Conservation (phyloP, 2,888 invertebrate genomes). For the Nowickia ferox region DNA sequence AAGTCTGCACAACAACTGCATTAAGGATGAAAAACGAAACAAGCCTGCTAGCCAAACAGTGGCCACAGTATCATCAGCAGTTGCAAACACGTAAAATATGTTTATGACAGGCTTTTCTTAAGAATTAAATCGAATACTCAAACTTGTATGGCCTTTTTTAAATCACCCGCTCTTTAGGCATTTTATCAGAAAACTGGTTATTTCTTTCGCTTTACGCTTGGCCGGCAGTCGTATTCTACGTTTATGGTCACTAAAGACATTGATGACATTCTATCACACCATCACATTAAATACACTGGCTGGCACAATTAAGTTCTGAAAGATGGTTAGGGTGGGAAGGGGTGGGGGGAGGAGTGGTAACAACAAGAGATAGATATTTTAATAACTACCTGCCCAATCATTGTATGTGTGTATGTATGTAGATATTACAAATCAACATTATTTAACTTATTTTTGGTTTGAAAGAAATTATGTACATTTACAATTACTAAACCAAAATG, state of each 20-base stretch:
- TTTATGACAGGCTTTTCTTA: constrained; percentile 67
- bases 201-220: background rate
- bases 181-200: constrained; percentile 30
- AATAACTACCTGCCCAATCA: too few relatives aligned
- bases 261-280: constrained; percentile 59
- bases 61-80: constrained; percentile 33
- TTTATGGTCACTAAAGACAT: constrained; percentile 35
- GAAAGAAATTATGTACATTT: too few relatives aligned
- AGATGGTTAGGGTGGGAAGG: too few relatives aligned
- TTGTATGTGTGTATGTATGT: too few relatives aligned
- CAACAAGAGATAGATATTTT: too few relatives aligned
- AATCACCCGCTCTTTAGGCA: constrained; percentile 45
- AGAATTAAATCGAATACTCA: constrained; percentile 61
- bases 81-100: constrained; percentile 48
- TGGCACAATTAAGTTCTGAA: background rate
- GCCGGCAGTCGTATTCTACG: background rate
- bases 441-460: too few relatives aligned
- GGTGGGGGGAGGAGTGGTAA: too few relatives aligned
- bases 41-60: constrained; percentile 41
- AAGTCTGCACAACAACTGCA: constrained; percentile 49
- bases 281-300: constrained; percentile 16
- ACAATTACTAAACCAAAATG: too few relatives aligned
- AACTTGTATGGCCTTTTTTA: constrained; percentile 15
- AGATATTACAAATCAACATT: too few relatives aligned
- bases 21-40: constrained; percentile 47